Conservation (phyloP, 2,888 invertebrate species). For the Odiellus spinosus region DNA sequence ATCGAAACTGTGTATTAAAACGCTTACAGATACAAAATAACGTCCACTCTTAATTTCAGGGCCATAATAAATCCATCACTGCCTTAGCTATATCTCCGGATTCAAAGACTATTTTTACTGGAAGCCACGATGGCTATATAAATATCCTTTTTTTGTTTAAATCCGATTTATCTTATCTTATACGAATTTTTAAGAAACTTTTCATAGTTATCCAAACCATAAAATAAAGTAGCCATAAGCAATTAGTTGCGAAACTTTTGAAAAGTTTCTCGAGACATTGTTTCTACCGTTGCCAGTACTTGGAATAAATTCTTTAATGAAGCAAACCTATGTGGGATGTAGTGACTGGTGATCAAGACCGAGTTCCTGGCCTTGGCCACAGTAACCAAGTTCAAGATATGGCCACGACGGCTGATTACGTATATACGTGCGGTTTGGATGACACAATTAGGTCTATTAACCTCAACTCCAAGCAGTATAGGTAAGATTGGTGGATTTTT, state of each 20-base stretch:
- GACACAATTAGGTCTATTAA: constrained; percentile 54
- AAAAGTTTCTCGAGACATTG: too few species aligned
- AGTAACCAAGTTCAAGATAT: constrained; percentile 91
- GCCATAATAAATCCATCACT: constrained; percentile 96
- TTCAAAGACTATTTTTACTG: constrained; percentile 64
- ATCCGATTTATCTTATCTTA: too few species aligned
- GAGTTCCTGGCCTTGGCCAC: constrained; percentile 70
- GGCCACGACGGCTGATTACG: constrained; percentile 45
- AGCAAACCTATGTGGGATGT: constrained; percentile 28
- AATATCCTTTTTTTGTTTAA: constrained; percentile 36
- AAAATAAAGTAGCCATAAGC: too few species aligned
- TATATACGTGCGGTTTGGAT: constrained; percentile 86
- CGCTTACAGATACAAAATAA: too few species aligned
- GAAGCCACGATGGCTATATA: constrained; percentile 81
- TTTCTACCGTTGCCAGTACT: too few species aligned
- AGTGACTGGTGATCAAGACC: constrained; percentile 55
- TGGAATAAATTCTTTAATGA: constrained; percentile 6
- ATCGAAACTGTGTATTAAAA: too few species aligned
- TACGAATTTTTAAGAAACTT: too few species aligned
- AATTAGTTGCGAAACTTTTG: too few species aligned
- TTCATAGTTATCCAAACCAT: too few species aligned
- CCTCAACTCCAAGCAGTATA: constrained; percentile 41
- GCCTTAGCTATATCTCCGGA: constrained; percentile 62
- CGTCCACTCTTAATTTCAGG: constrained; percentile 45
- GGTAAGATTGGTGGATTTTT: constrained; percentile 22